phyloP scores from a whole-genome alignment of 1,140 invertebrate genomes.

The Eupeodes corollae region DNA sequence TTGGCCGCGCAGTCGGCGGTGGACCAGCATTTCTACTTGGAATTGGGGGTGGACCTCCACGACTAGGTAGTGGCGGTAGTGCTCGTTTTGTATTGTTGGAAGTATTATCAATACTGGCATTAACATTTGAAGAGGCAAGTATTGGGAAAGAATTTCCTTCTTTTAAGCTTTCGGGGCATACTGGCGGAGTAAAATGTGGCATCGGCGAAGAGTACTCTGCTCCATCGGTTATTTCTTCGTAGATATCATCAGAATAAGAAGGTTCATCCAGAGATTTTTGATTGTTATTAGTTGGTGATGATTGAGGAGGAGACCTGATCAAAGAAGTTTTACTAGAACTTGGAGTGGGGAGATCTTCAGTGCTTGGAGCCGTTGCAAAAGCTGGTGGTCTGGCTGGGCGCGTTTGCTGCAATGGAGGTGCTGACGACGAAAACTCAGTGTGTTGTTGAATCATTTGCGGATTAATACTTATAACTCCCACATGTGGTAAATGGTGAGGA shows the following conservation, averaged over 20 bases:
- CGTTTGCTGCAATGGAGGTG: slow-evolving; percentile 42
- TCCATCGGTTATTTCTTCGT: slow-evolving; percentile 29
- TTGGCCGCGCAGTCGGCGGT: slow-evolving; percentile 11
- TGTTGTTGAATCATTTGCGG: slow-evolving; percentile 17
- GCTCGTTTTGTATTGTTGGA: slow-evolving; percentile 37
- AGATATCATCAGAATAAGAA: slow-evolving; percentile 22
- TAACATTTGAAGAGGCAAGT: slow-evolving; percentile 24
- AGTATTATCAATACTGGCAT: slow-evolving; percentile 27
- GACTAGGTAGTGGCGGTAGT: slow-evolving; percentile 53
- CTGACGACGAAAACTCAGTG: slow-evolving; percentile 38
- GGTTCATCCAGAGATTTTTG: slow-evolving; percentile 24
- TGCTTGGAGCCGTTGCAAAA: slow-evolving; percentile 32
- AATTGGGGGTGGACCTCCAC: slow-evolving; percentile 46
- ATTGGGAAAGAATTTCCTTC: slow-evolving; percentile 18
- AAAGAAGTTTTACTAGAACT: slow-evolving; percentile 29
- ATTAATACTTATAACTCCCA: slow-evolving; percentile 31
- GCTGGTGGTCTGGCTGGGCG: slow-evolving; percentile 32
- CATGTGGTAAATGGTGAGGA: slow-evolving; percentile 35
- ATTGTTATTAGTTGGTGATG: slow-evolving; percentile 14
- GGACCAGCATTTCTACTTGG: slow-evolving; percentile 44
- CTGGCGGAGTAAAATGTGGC: slow-evolving; percentile 11
- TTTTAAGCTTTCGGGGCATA: slow-evolving; percentile 13
- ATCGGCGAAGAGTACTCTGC: slow-evolving; percentile 21
- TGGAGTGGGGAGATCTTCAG: slow-evolving; percentile 36
- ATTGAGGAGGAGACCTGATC: slow-evolving; percentile 4